Conservation (phyloP, 2,888 invertebrate species). For the Pristionchus maxplancki region DNA sequence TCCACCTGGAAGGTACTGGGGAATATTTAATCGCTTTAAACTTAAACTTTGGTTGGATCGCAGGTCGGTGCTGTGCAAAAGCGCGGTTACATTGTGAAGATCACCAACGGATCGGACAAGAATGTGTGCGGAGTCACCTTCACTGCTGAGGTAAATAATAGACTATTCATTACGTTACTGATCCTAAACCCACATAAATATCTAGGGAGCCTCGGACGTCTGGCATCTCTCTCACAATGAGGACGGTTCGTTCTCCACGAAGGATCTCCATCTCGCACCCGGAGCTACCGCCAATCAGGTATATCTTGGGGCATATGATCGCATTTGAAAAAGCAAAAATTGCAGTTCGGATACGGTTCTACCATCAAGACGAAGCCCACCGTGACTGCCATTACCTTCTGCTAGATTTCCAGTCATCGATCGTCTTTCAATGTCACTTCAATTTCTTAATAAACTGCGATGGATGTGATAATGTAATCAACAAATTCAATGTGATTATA, state of each 20-base stretch:
- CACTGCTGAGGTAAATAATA: not conserved
- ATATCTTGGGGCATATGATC: not conserved
- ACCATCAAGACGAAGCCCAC: not conserved
- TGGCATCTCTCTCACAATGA: not conserved
- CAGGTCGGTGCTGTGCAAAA: no score
- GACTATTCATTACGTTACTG: not conserved
- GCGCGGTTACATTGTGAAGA: not conserved
- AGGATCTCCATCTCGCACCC: not conserved
- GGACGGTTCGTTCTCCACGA: not conserved
- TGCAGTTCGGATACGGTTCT: not conserved
- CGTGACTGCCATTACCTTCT: not conserved
- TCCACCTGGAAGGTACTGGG: not conserved
- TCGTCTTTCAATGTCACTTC: no score
- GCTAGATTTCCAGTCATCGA: not conserved
- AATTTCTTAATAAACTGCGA: not conserved
- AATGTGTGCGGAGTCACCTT: conserved; percentile 23
- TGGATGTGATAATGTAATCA: no score
- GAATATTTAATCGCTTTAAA: no score
- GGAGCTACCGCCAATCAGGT: not conserved
- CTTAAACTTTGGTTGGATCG: no score
- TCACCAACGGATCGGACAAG: conserved; percentile 15
- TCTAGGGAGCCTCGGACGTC: not conserved
- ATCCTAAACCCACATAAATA: not conserved
- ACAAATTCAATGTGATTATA: no score
- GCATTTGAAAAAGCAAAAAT: not conserved